Percentiles rank a stretch among this genome's conserved stretches.
phyloP scores from a whole-genome alignment of 2,888 invertebrate genomes.

The Perithous albicinctus region DNA sequence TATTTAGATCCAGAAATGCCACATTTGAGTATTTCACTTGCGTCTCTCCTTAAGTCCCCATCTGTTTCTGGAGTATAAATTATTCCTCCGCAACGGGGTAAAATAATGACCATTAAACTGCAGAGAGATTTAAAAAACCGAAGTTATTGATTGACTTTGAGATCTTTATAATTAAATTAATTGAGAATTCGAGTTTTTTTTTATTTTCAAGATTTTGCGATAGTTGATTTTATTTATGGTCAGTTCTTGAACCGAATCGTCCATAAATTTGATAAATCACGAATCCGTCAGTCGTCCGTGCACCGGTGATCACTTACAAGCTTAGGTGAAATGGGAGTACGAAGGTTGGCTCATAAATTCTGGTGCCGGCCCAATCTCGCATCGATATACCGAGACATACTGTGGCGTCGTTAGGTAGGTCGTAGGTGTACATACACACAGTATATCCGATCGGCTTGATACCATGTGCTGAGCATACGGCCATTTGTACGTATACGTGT shows the following conservation, averaged over 20 bases:
- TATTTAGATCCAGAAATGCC: no score
- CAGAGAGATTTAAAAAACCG: background rate
- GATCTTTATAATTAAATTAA: slow-evolving; percentile 23
- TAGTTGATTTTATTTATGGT: slow-evolving; percentile 37
- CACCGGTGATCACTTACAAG: slow-evolving; percentile 73
- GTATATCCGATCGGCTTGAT: background rate
- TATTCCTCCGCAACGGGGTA: background rate
- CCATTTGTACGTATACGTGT: slow-evolving; percentile 13
- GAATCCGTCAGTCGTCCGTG: slow-evolving; percentile 61
- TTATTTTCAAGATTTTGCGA: slow-evolving; percentile 24
- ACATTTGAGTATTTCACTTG: no score
- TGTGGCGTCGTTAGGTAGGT: slow-evolving; percentile 44
- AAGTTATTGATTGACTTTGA: slow-evolving; percentile 14
- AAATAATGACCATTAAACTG: background rate
- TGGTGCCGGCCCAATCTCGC: slow-evolving; percentile 53
- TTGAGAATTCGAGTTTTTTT: slow-evolving; percentile 19
- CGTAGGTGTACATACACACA: slow-evolving; percentile 7
- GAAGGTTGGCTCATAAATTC: slow-evolving; percentile 59
- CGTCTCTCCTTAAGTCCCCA: no score
- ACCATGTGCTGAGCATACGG: background rate
- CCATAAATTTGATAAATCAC: slow-evolving; percentile 64
- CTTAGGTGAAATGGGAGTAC: slow-evolving; percentile 63
- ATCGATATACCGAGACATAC: slow-evolving; percentile 63
- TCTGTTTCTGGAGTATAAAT: background rate
- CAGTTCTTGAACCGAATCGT: background rate